Base-by-base conservation (phyloP, 2,113 vertebrate genomes). In the Thamnaconus septentrionalis region DNA sequence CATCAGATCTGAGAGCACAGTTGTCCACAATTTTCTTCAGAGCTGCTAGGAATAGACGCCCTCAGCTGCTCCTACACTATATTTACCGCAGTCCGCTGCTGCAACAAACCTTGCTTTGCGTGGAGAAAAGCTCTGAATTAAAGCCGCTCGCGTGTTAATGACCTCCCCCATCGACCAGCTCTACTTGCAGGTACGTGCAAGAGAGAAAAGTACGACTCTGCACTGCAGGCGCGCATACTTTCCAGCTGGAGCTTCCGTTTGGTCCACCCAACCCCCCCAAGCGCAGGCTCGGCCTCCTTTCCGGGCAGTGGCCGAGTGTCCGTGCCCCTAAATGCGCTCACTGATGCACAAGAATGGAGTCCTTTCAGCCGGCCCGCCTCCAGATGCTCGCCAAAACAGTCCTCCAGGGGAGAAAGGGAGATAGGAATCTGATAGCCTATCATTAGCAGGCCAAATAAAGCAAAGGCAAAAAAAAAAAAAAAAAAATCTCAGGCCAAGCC, bases 371-470 rank as follows among this genome's bases (percentile, higher is more conserved):
- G 81, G 53, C 86, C 68, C 9, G 71, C 48, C 62, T 75, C 72
- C 90, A 71, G 71, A 85, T 73, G 87, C 86, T 76, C 10, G 7
- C 67, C 50, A 77, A 81, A 82, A 88, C 76, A 79, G 77, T 88
- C 89, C 91, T 90, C 63, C 81, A 80, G 90, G 91, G 90, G 86
- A 83, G 87, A 85, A 91, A 87, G 82, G 87, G 69, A 90, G 88
- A 90, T 86, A 88, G 90, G 80, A 91, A 92, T 90, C 88, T 81
- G 89, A 92, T 91, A 90, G 86, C 87, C 89, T 86, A 76, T 90
- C 85, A 91, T 91, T 91, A 91, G 81, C 87, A 85, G 82, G 64
- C 80, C 61, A 90, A 91, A 92, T 90, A 91, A 91, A 91, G 88
- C 76, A 68, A 87, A 77, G 77, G 54, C 18, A 31, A 90, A 91